Percentiles rank a stretch among this genome's conserved stretches.
phyloP scores from a whole-genome alignment of 92 coral and sea anemone genomes.

The Paragorgia papillata region DNA sequence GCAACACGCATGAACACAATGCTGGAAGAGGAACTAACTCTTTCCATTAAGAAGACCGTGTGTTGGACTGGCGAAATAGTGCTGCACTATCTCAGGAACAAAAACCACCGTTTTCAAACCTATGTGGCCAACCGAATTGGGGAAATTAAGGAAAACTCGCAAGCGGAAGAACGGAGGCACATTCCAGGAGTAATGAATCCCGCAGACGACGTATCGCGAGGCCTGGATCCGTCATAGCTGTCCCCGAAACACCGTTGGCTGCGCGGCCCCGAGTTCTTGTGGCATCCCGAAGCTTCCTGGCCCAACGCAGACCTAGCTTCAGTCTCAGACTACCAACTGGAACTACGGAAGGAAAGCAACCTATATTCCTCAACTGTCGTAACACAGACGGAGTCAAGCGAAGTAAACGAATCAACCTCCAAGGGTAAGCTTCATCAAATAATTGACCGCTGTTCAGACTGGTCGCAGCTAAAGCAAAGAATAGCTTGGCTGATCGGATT shows the following conservation, averaged over 20 bases:
- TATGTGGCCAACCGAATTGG: conserved; percentile 59
- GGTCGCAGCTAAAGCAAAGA: conserved; percentile 56
- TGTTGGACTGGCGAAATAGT: conserved; percentile 61
- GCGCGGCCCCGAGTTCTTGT: conserved; percentile 62
- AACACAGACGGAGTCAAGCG: too few relatives aligned
- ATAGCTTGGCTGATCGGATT: conserved; percentile 65
- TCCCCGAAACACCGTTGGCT: conserved; percentile 53
- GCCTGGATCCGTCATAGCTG: conserved; percentile 47
- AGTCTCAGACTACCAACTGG: conserved; percentile 36
- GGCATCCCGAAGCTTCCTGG: conserved; percentile 54
- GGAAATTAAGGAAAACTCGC: conserved; percentile 56
- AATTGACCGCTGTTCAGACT: conserved; percentile 60
- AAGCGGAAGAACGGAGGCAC: conserved; percentile 53
- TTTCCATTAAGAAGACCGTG: conserved; percentile 39
- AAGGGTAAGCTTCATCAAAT: too few relatives aligned
- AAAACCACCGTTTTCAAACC: conserved; percentile 57
- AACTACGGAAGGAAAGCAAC: conserved; percentile 35
- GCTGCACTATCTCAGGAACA: conserved; percentile 53
- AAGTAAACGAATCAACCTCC: too few relatives aligned
- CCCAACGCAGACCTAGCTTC: conserved; percentile 22
- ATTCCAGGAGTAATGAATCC: conserved; percentile 61
- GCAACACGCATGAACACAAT: conserved; percentile 43
- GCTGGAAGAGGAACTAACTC: conserved; percentile 44
- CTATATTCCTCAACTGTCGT: conserved; percentile 20
- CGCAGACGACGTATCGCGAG: conserved; percentile 58